These are phyloP conservation scores for Acronicta alni DNA, from an alignment of 2,888 invertebrate genomes.

Conservation along the genomic window DNA sequence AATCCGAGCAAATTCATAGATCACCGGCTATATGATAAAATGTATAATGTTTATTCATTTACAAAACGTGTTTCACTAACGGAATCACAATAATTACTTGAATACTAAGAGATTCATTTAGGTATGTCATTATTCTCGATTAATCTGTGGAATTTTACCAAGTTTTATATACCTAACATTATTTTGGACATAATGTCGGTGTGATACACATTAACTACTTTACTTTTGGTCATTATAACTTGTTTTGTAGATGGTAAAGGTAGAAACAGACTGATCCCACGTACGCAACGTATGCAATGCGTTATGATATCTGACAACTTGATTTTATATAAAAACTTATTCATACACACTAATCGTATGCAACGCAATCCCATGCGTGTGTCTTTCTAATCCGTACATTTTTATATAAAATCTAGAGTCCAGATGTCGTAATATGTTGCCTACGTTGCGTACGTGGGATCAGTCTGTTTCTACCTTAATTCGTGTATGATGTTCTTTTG, in stretches of 20 bases:
- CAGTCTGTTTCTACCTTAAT: no score
- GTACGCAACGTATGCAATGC: no score
- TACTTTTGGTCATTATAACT: slow-evolving; percentile 57
- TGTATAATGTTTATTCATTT: background rate
- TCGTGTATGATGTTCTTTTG: slow-evolving; percentile 47
- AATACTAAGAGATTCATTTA: slow-evolving; percentile 21
- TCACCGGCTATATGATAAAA: slow-evolving; percentile 2
- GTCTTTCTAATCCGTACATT: no score
- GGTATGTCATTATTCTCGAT: slow-evolving; percentile 11
- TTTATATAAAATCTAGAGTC: no score
- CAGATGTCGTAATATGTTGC: no score
- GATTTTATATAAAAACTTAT: no score
- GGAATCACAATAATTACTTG: slow-evolving; percentile 38
- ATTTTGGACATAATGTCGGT: slow-evolving; percentile 45
- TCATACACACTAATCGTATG: no score
- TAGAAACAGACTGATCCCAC: no score
- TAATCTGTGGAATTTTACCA: slow-evolving; percentile 43
- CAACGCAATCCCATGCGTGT: no score
- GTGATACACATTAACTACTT: slow-evolving; percentile 58
- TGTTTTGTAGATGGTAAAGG: slow-evolving; percentile 53
- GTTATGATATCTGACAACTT: no score
- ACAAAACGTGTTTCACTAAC: slow-evolving; percentile 37
- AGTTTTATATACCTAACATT: slow-evolving; percentile 41
- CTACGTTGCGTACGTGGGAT: no score
- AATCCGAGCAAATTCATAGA: slow-evolving; percentile 10